Percentiles rank a stretch among this genome's conserved stretches.
phyloP scores from a whole-genome alignment of 1,140 invertebrate species.

The Monomorium pharaonis region DNA sequence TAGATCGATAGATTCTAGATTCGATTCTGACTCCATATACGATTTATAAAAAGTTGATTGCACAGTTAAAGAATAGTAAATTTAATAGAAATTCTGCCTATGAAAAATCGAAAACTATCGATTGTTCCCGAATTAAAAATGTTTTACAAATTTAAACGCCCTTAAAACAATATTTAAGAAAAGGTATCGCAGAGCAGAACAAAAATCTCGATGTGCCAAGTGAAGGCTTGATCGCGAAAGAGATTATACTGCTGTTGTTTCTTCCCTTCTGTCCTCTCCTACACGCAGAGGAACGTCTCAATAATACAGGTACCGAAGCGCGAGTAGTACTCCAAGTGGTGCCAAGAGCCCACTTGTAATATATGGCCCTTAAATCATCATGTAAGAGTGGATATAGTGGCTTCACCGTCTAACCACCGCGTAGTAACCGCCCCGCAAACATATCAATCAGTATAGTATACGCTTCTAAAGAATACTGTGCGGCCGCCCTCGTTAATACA shows the following conservation, averaged over 20 bases:
- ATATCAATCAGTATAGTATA: slow-evolving; percentile 80
- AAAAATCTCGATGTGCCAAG: neutral
- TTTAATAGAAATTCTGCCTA: neutral
- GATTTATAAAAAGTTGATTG: too few relatives aligned
- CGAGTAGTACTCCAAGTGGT: slow-evolving; percentile 69
- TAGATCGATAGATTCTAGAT: too few relatives aligned
- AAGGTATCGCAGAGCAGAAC: neutral
- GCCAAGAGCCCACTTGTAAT: slow-evolving; percentile 76
- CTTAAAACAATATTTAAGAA: neutral
- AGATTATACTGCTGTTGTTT: neutral
- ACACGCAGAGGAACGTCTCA: slow-evolving; percentile 77
- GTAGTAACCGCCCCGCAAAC: slow-evolving; percentile 81
- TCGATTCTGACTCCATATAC: too few relatives aligned
- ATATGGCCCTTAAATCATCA: slow-evolving; percentile 84
- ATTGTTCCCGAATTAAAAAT: neutral
- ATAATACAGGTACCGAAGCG: slow-evolving; percentile 77
- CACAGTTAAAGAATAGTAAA: too few relatives aligned
- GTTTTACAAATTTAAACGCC: neutral
- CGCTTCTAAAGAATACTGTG: slow-evolving; percentile 32
- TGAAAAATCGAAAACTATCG: neutral
- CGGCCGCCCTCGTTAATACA: slow-evolving; percentile 36
- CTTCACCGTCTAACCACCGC: slow-evolving; percentile 78
- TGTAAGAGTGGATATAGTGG: slow-evolving; percentile 77
- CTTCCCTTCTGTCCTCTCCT: slow-evolving; percentile 62
- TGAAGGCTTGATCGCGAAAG: neutral